Percentiles rank a stretch among this genome's conserved stretches.
Conservation (phyloP, 2,888 invertebrate species). For the Acanthoscelides obtectus region DNA sequence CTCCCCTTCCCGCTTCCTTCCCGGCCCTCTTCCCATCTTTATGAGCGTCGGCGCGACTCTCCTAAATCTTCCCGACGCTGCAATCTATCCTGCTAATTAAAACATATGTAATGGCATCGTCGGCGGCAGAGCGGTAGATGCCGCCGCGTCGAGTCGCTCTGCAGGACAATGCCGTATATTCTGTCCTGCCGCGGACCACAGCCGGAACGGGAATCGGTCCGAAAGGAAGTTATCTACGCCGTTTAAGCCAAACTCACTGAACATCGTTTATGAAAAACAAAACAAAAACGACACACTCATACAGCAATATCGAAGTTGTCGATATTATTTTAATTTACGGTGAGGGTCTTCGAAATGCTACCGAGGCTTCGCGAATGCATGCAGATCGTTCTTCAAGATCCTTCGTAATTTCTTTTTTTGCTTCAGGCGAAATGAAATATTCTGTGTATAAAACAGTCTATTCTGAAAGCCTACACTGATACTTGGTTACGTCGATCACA, state of each 20-base stretch:
- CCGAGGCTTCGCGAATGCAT: too few species aligned
- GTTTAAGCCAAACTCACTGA: background rate
- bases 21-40: conserved; percentile 18
- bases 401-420: too few species aligned
- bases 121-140: conserved; percentile 24
- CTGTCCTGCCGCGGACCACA: conserved; percentile 2
- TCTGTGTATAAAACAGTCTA: too few species aligned
- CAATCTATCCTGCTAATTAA: conserved; percentile 47
- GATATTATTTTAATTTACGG: too few species aligned
- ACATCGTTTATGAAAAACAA: too few species aligned
- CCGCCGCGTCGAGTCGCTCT: conserved; percentile 7
- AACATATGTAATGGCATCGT: conserved; percentile 45
- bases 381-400: too few species aligned
- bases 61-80: conserved; percentile 43
- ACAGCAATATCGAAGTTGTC: too few species aligned
- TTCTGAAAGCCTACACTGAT: too few species aligned
- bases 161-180: conserved; percentile 34
- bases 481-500: too few species aligned
- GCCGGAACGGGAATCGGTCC: background rate
- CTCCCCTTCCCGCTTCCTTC: conserved; percentile 1
- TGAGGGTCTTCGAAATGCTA: too few species aligned
- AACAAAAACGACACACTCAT: too few species aligned
- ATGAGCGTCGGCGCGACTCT: conserved; percentile 24
- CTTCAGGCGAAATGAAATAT: too few species aligned
- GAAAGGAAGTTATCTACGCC: background rate